Evolutionary conservation across 2,113 vertebrate genomes (phyloP).

Genomic region (Hippopotamus amphibius): DNA sequence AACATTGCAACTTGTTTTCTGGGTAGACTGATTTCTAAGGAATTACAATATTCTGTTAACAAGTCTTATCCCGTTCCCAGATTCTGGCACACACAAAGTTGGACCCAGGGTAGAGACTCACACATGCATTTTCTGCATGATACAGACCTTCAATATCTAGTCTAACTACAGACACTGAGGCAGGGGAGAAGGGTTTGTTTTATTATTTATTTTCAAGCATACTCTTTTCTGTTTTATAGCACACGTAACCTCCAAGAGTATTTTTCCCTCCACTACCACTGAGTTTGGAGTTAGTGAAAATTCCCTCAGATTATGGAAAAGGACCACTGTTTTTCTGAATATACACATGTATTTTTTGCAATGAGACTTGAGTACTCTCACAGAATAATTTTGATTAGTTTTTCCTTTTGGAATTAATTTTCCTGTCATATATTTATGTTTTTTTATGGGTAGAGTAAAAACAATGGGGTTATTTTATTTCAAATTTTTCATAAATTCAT

Average conservation of each 20-base stretch:
- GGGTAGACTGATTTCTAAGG: not conserved
- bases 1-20: not conserved
- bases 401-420: not conserved
- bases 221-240: slow-evolving; percentile 59
- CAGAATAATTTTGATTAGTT: not conserved
- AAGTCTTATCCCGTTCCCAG: not conserved
- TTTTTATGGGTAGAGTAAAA: not conserved
- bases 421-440: not conserved
- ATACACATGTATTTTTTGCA: not conserved
- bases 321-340: not conserved
- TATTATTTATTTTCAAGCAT: slow-evolving; percentile 47
- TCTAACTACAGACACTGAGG: not conserved
- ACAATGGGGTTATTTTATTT: not conserved
- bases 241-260: not conserved
- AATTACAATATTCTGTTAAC: not conserved
- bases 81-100: not conserved
- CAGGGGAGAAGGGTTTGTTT: not conserved
- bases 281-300: not conserved
- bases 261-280: not conserved
- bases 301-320: not conserved
- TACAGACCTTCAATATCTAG: not conserved
- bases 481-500: not conserved
- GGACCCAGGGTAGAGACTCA: rapidly evolving
- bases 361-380: not conserved
- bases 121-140: not conserved